phyloP scores from a whole-genome alignment of 2,113 vertebrate genomes.

The Dissostichus mawsoni region DNA sequence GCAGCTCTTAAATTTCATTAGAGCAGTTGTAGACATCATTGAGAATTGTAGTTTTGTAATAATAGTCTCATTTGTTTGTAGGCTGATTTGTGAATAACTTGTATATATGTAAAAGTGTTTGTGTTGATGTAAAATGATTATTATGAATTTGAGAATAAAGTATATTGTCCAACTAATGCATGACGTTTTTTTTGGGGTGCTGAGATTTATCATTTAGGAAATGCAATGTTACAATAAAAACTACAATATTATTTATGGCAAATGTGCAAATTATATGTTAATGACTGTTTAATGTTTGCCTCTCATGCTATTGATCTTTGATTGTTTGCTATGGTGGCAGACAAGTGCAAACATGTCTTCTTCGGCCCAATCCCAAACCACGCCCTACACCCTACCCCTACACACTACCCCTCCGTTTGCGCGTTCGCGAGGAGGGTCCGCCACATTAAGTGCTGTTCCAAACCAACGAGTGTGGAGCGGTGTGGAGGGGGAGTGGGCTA shows the following conservation, averaged over 20 bases:
- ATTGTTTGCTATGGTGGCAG: no score
- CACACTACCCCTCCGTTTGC: no score
- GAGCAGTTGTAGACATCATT: constrained; percentile 3
- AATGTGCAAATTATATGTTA: background rate
- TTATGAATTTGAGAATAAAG: constrained; percentile 56
- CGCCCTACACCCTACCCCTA: no score
- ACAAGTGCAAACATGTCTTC: no score
- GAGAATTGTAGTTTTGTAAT: constrained; percentile 10
- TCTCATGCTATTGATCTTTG: background rate
- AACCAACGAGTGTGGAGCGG: no score
- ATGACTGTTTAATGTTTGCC: background rate
- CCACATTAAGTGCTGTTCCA: no score
- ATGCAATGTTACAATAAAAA: background rate
- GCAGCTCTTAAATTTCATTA: constrained; percentile 38
- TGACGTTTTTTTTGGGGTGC: background rate
- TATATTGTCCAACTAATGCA: constrained; percentile 32
- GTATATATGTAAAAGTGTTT: constrained; percentile 31
- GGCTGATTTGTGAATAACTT: constrained; percentile 48
- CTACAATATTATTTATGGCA: background rate
- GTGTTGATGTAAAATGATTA: constrained; percentile 23
- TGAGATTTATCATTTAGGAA: background rate
- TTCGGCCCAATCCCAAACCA: no score
- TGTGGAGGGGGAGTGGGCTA: no score
- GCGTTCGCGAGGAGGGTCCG: no score
- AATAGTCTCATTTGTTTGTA: constrained; percentile 34